Conservation (phyloP, 1,140 invertebrate genomes). For the Apis laboriosa region DNA sequence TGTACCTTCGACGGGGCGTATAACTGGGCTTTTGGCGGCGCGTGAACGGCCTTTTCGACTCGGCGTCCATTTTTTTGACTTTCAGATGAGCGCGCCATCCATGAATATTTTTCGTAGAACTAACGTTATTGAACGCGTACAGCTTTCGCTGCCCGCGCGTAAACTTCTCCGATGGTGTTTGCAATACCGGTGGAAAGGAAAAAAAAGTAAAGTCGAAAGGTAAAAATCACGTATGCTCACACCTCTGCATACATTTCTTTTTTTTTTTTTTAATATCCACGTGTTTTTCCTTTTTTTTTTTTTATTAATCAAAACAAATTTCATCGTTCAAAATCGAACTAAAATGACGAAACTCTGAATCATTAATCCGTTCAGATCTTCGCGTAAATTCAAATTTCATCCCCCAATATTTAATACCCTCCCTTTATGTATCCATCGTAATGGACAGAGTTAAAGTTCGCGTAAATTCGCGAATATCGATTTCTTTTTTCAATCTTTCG, state of each 20-base stretch:
- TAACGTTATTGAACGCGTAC: constrained; percentile 36
- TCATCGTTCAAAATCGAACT: too few species aligned
- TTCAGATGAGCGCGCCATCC: constrained; percentile 40
- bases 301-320: neutral
- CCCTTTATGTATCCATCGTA: too few species aligned
- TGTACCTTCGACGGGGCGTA: neutral
- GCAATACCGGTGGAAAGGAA: neutral
- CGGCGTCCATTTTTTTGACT: constrained; percentile 41
- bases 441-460: too few species aligned
- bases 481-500: too few species aligned
- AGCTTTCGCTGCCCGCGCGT: constrained; percentile 7
- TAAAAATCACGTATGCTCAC: neutral
- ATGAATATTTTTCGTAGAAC: constrained; percentile 43
- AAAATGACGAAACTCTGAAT: too few species aligned
- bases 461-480: too few species aligned
- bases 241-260: neutral
- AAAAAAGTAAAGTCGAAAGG: neutral
- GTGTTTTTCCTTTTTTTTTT: neutral
- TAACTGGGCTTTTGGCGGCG: constrained; percentile 17
- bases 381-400: too few species aligned
- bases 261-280: neutral
- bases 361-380: too few species aligned
- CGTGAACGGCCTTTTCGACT: constrained; percentile 1
- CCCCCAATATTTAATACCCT: too few species aligned
- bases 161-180: constrained; percentile 23